Conservation (phyloP, 2,888 invertebrate species). For the Gisinianus flammeolus region DNA sequence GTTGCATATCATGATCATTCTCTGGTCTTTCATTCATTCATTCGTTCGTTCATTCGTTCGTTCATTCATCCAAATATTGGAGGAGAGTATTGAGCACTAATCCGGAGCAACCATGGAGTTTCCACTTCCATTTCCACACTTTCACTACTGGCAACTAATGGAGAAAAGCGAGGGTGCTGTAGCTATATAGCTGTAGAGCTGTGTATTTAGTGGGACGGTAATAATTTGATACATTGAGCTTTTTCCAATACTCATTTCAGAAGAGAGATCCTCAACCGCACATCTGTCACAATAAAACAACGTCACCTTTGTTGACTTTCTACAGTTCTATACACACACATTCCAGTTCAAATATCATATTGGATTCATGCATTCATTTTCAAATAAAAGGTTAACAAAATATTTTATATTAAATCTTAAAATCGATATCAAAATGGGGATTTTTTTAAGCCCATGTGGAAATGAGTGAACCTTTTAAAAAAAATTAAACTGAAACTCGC, state of each 20-base stretch:
- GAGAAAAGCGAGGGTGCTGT: conserved; percentile 23
- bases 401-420: too few species aligned
- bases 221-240: conserved; percentile 15
- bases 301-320: neutral
- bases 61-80: too few species aligned
- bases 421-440: too few species aligned
- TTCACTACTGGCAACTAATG: neutral
- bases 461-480: too few species aligned
- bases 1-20: neutral
- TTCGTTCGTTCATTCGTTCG: too few species aligned
- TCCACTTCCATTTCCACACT: neutral
- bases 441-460: too few species aligned
- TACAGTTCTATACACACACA: neutral
- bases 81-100: too few species aligned
- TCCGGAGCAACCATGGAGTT: neutral
- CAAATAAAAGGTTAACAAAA: too few species aligned
- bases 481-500: too few species aligned
- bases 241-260: neutral
- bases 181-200: too few species aligned
- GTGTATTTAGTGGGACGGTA: conserved; percentile 13
- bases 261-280: neutral
- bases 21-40: neutral
- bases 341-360: too few species aligned
- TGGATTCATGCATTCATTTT: too few species aligned
- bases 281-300: conserved; percentile 18